phyloP scores from a whole-genome alignment of 1,140 invertebrate species.

The Semibalanus balanoides region DNA sequence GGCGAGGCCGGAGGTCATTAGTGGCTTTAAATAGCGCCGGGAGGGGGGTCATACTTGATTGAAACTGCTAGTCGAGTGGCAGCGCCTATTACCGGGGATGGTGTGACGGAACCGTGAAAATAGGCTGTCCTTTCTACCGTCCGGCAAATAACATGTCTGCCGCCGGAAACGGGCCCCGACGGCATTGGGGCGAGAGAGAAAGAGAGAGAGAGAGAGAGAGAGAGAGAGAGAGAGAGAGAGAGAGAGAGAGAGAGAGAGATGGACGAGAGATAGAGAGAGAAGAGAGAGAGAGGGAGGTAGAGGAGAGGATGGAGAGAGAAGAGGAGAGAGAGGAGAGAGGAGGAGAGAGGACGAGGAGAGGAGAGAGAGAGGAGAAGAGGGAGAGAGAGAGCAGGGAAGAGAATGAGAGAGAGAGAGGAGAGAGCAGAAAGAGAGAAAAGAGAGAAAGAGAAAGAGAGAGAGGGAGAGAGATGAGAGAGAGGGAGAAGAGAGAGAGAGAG shows the following conservation, averaged over 20 bases:
- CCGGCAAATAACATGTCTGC: not conserved
- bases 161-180: not conserved
- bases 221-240: slow-evolving; percentile 1
- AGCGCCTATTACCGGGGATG: not conserved
- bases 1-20: not conserved
- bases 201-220: not conserved
- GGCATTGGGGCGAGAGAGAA: not conserved
- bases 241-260: not conserved
- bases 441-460: too few species aligned
- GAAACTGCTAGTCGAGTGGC: not conserved
- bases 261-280: not conserved
- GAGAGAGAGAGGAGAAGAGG: not conserved
- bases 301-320: not conserved
- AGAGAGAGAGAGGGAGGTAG: not conserved
- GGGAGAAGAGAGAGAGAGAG: too few species aligned
- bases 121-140: too few species aligned
- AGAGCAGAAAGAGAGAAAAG: too few species aligned
- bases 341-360: not conserved
- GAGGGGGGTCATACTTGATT: not conserved
- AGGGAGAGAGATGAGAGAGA: too few species aligned
- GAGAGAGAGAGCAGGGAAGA: not conserved
- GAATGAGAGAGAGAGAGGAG: too few species aligned
- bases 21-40: not conserved
- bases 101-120: not conserved
- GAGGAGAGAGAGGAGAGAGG: not conserved